Conservation (phyloP, 2,888 invertebrate species). For the Lordiphosa fenestrarum region DNA sequence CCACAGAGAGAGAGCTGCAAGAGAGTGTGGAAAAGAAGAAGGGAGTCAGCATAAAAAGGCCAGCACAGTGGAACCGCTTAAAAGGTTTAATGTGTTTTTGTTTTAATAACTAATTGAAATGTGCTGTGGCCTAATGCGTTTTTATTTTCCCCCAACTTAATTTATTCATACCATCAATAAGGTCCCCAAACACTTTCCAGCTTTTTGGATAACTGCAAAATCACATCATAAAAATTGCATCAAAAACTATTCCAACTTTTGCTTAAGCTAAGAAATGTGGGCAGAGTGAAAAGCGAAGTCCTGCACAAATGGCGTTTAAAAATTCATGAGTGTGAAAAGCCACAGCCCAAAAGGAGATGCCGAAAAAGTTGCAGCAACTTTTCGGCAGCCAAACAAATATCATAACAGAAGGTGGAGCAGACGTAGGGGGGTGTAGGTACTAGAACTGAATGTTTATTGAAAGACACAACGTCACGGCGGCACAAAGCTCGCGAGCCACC, state of each 20-base stretch:
- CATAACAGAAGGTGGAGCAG: conserved; percentile 31
- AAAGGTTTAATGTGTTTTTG: conserved; percentile 24
- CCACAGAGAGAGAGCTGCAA: conserved; percentile 33
- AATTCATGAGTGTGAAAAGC: conserved; percentile 72
- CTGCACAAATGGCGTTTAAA: conserved; percentile 66
- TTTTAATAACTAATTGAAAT: too few species aligned
- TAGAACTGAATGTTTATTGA: conserved; percentile 37
- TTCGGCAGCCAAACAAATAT: conserved; percentile 42
- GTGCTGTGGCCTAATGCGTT: neutral
- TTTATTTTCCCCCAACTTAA: neutral
- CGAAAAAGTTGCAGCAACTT: conserved; percentile 31
- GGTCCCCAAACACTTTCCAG: conserved; percentile 6
- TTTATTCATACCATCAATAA: conserved; percentile 7
- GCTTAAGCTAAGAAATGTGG: conserved; percentile 26
- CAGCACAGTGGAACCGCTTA: conserved; percentile 43
- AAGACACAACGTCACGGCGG: conserved; percentile 37
- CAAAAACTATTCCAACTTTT: conserved; percentile 63
- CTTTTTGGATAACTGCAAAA: conserved; percentile 21
- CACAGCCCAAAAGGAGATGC: conserved; percentile 39
- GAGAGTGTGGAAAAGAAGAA: conserved; percentile 11
- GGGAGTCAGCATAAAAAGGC: conserved; percentile 16
- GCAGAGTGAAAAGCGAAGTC: conserved; percentile 25
- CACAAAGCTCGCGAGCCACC: neutral
- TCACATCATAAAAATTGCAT: conserved; percentile 74
- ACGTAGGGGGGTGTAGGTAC: conserved; percentile 1